These are phyloP conservation scores for Ophion ellenae DNA, from an alignment of 2,888 invertebrate species.

Conservation along the genomic window DNA sequence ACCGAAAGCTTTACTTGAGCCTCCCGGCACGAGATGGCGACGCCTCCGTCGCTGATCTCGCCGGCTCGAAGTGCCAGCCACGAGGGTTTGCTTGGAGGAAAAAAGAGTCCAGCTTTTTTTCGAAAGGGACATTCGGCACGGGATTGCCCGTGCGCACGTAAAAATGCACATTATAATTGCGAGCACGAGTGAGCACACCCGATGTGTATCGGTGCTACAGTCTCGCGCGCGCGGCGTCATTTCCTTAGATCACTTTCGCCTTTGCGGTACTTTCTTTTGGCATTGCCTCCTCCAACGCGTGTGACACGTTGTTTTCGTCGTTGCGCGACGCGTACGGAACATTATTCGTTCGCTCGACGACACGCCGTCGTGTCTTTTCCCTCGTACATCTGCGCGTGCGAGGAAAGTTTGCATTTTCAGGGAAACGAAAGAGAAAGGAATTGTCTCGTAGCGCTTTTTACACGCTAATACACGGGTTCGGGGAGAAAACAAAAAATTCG, in stretches of 20 bases:
- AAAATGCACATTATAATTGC: slow-evolving; percentile 14
- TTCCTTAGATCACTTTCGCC: slow-evolving; percentile 76
- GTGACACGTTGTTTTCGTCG: neutral
- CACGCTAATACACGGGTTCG: neutral
- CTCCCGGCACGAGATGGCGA: too few relatives aligned
- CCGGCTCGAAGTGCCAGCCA: too few relatives aligned
- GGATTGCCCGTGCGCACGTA: neutral
- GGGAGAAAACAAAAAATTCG: too few relatives aligned
- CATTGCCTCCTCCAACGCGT: slow-evolving; percentile 28
- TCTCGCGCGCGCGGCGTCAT: slow-evolving; percentile 37
- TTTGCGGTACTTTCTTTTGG: slow-evolving; percentile 74
- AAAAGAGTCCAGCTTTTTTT: neutral
- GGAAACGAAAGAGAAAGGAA: slow-evolving; percentile 43
- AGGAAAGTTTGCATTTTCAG: slow-evolving; percentile 75
- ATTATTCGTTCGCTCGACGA: neutral
- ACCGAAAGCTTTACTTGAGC: too few relatives aligned
- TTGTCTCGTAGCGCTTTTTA: neutral
- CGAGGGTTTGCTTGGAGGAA: neutral
- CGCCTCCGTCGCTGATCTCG: too few relatives aligned
- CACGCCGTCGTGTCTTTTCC: slow-evolving; percentile 48
- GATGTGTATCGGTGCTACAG: slow-evolving; percentile 5
- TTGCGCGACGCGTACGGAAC: neutral
- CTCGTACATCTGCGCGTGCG: slow-evolving; percentile 45
- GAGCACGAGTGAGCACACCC: slow-evolving; percentile 22
- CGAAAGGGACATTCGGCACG: neutral